phyloP scores from a whole-genome alignment of 2,888 invertebrate species.

The Epsilonema sp. region DNA sequence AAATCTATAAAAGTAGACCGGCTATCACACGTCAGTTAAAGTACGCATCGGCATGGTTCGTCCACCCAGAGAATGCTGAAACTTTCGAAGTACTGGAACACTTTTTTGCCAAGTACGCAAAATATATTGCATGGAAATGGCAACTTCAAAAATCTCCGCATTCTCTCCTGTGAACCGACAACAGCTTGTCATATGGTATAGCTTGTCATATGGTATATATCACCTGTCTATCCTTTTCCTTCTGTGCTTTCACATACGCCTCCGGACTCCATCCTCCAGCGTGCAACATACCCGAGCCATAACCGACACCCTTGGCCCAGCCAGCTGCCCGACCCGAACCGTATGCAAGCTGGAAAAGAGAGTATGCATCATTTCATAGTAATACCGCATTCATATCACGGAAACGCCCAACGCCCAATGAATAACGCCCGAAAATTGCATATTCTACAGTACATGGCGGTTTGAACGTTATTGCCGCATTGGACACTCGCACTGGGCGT shows the following conservation, averaged over 20 bases:
- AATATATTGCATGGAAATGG: too few relatives aligned
- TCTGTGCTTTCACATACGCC: conserved; percentile 28
- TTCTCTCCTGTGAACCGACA: too few relatives aligned
- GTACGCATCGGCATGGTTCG: neutral
- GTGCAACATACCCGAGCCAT: conserved; percentile 16
- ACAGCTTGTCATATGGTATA: too few relatives aligned
- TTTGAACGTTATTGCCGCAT: too few relatives aligned
- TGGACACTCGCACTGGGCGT: too few relatives aligned
- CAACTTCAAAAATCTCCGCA: too few relatives aligned
- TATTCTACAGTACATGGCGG: too few relatives aligned
- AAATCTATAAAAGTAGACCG: neutral
- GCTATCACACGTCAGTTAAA: neutral
- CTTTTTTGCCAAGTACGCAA: too few relatives aligned
- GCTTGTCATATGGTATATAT: too few relatives aligned
- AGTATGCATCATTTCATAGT: neutral
- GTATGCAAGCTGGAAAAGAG: too few relatives aligned
- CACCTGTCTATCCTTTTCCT: conserved; percentile 30
- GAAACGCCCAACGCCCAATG: neutral
- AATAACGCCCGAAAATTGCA: too few relatives aligned
- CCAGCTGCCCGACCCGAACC: conserved; percentile 17
- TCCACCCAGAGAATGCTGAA: neutral
- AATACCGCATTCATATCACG: neutral
- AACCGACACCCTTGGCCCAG: conserved; percentile 25
- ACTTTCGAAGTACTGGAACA: neutral
- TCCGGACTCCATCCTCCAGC: conserved; percentile 27